Evolutionary conservation across 2,888 invertebrate genomes (phyloP), one percentile per base, ranked within the genome.

Genomic region (Protula sp.): DNA sequence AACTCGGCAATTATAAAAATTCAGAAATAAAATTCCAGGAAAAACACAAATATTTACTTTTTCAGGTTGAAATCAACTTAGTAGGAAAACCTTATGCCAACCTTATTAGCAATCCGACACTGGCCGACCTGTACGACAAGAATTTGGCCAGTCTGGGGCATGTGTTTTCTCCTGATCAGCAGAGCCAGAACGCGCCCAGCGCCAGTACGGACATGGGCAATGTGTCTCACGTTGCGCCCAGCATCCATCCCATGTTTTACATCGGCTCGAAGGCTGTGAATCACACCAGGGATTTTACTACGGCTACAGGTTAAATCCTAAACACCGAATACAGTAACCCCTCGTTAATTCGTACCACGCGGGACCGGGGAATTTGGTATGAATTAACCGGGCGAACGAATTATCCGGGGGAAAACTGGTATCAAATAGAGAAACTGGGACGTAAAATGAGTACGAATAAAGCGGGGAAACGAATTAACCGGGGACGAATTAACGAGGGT

Each of bases 201-300:
- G 71, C 70, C 22, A 72, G 72, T 3, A 68, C 72, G 2, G 74
- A 74, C 57, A 69, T 72, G 67, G 74, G 74, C 2, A 72, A 74
- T 57, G 50, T 73, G 27, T 72, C 72, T 3, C 68, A 71, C 30
- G 67, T 67, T 26, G 66, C 73, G 24, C 74, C 74, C 9, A 66
- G 67, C 53, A 70, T 74, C 4, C 74, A 74, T 55, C 69, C 69
- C 19, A 52, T 59, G 30, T 68, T 62, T 55, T 54, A 66, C 59
- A 64, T 69, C n/a, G 71, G 70, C 19, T 66, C 65, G 3, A 31
- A 47, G 9, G 67, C 63, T 3, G 55, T 59, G 22, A 69, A 68
- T 57, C 74, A 74, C 58, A 70, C 72, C 1, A 54, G 59, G 22
- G 68, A 28, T 1, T 74, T 74, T 50, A 62, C 69, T 3, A 38